A percentile compares a stretch with the other conserved stretches of the same genome.
Conservation (phyloP, 2,113 vertebrate species). For the Phyllostomus hastatus region DNA sequence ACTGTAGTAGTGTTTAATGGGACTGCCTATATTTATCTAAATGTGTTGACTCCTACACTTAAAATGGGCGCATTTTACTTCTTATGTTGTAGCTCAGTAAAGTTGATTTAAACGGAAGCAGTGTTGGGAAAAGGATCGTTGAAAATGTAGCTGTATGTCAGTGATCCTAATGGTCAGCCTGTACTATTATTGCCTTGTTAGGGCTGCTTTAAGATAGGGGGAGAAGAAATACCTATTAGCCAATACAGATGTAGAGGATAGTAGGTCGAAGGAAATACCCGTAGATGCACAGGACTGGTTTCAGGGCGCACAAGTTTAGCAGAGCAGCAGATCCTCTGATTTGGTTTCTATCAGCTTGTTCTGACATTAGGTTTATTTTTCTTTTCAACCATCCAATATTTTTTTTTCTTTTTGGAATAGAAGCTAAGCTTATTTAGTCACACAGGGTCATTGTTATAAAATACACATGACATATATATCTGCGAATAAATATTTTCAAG, state of each 20-base stretch:
- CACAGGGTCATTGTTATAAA: not conserved
- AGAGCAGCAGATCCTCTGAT: conserved; percentile 70
- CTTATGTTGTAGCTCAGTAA: not conserved
- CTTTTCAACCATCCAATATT: conserved; percentile 52
- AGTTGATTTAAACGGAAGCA: not conserved
- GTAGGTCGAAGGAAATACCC: conserved; percentile 77
- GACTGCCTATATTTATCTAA: not conserved
- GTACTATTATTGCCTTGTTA: conserved; percentile 70
- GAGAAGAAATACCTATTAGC: conserved; percentile 50
- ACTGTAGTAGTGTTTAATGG: not conserved
- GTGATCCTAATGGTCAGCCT: conserved; percentile 89
- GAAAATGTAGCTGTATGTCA: conserved; percentile 94
- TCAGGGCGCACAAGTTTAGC: conserved; percentile 70
- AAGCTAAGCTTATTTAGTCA: not conserved
- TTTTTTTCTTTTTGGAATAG: not conserved
- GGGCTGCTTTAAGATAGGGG: conserved; percentile 69
- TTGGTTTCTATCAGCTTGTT: conserved; percentile 71
- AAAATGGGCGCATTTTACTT: not conserved
- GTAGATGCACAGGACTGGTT: conserved; percentile 59
- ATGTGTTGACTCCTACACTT: not conserved
- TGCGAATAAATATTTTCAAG: no score
- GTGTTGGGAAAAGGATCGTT: conserved; percentile 94
- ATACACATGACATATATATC: not conserved
- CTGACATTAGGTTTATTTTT: conserved; percentile 69
- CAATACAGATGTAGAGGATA: conserved; percentile 72